Conservation (phyloP, 2,888 invertebrate species). For the Epinotia ramella region DNA sequence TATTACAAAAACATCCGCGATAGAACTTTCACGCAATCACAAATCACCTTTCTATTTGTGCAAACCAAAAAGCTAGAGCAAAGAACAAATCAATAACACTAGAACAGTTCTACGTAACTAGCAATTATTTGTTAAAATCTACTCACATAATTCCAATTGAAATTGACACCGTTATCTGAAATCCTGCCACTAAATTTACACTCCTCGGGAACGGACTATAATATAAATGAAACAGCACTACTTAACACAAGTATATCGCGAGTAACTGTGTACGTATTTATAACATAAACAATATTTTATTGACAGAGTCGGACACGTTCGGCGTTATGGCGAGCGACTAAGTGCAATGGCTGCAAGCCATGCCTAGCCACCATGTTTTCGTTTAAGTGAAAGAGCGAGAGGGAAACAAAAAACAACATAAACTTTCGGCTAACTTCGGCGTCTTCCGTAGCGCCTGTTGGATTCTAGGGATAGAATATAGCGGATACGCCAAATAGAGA, state of each 20-base stretch:
- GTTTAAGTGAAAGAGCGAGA: conserved; percentile 71
- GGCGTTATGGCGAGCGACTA: conserved; percentile 55
- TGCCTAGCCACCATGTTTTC: conserved; percentile 66
- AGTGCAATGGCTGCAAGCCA: conserved; percentile 63
- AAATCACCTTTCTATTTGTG: conserved; percentile 22
- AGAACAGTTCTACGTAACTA: conserved; percentile 2
- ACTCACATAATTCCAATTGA: conserved; percentile 42
- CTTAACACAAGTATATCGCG: conserved; percentile 68
- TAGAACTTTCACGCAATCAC: conserved; percentile 24
- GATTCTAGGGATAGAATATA: conserved; percentile 60
- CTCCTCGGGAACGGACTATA: conserved; percentile 33
- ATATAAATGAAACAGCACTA: conserved; percentile 52
- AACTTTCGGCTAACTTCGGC: conserved; percentile 74
- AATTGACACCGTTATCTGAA: conserved; percentile 34
- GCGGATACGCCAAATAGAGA: conserved; percentile 50
- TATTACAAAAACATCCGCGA: conserved; percentile 22
- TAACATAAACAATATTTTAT: conserved; percentile 62
- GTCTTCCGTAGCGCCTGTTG: conserved; percentile 65
- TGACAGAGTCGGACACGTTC: conserved; percentile 53
- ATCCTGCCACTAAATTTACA: conserved; percentile 35
- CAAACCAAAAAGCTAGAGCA: neutral
- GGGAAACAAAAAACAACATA: conserved; percentile 71
- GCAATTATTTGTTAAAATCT: conserved; percentile 38
- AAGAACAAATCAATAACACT: conserved; percentile 12
- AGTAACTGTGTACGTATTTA: conserved; percentile 62